Evolutionary conservation across 2,888 invertebrate genomes (phyloP).

Genomic region (Leptothorax acervorum): DNA sequence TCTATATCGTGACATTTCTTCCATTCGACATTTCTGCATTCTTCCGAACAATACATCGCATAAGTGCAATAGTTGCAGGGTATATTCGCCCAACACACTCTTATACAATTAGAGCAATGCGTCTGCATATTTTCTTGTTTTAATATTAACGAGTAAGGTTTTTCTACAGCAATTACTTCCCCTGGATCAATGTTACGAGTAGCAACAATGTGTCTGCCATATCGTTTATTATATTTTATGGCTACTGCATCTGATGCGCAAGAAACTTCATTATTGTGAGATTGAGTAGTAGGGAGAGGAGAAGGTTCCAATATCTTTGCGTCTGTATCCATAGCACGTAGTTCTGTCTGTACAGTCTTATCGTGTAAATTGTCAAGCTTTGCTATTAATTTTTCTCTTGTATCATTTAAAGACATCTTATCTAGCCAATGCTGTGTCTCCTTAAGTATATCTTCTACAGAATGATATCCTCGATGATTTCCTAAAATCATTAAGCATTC

Average conservation of each 20-base stretch:
- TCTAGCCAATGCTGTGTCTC: slow-evolving; percentile 73
- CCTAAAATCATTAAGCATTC: slow-evolving; percentile 85
- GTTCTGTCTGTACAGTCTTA: neutral
- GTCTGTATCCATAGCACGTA: neutral
- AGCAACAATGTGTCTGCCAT: slow-evolving; percentile 91
- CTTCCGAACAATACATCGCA: slow-evolving; percentile 89
- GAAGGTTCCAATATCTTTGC: neutral
- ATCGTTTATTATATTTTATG: slow-evolving; percentile 87
- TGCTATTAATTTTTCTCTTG: slow-evolving; percentile 49
- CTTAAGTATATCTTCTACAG: slow-evolving; percentile 62
- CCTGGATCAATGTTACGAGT: slow-evolving; percentile 90
- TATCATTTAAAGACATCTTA: slow-evolving; percentile 58
- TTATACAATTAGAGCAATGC: slow-evolving; percentile 91
- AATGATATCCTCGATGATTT: too few species aligned
- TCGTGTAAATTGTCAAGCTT: slow-evolving; percentile 53
- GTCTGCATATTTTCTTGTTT: slow-evolving; percentile 86
- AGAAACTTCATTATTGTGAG: slow-evolving; percentile 86
- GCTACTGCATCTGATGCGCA: slow-evolving; percentile 89
- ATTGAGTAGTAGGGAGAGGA: slow-evolving; percentile 42
- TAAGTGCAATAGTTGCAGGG: slow-evolving; percentile 89
- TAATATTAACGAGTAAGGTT: slow-evolving; percentile 90
- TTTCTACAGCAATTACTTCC: slow-evolving; percentile 92
- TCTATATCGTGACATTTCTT: slow-evolving; percentile 91
- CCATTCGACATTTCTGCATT: slow-evolving; percentile 89
- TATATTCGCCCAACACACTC: slow-evolving; percentile 87